Conservation (phyloP, 2,888 invertebrate genomes). For the Tetragnatha montana region DNA sequence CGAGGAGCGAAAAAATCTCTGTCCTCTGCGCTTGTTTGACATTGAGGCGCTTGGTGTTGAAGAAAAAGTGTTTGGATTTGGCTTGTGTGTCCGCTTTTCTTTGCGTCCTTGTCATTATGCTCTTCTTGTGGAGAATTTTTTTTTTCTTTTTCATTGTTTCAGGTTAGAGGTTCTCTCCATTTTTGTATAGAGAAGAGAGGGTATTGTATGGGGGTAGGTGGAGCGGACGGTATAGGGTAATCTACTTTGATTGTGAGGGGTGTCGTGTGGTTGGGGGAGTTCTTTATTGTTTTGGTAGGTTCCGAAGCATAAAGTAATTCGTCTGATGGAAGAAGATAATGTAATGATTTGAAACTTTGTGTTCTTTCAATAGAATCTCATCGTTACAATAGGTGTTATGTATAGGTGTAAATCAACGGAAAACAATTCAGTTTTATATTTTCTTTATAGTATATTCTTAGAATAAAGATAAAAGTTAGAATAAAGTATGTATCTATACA, state of each 20-base stretch:
- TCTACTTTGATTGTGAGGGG: not conserved
- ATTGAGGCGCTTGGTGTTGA: slow-evolving; percentile 15
- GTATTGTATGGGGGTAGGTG: not conserved
- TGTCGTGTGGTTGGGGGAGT: not conserved
- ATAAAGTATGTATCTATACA: too few species aligned
- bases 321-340: not conserved
- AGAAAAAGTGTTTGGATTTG: slow-evolving; percentile 60
- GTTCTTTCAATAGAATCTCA: too few species aligned
- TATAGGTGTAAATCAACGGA: too few species aligned
- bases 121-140: not conserved
- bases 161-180: too few species aligned
- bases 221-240: not conserved
- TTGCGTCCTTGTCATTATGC: slow-evolving; percentile 1
- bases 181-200: not conserved
- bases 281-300: not conserved
- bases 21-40: slow-evolving; percentile 54
- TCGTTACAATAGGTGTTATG: too few species aligned
- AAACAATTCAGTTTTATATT: too few species aligned
- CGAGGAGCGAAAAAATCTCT: slow-evolving; percentile 15
- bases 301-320: slow-evolving; percentile 3
- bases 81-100: slow-evolving; percentile 4
- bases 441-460: too few species aligned
- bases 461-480: too few species aligned
- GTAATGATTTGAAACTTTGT: too few species aligned
- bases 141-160: not conserved